These are phyloP conservation scores for Camelus bactrianus DNA, from an alignment of 2,113 vertebrate genomes.

Conservation along the genomic window DNA sequence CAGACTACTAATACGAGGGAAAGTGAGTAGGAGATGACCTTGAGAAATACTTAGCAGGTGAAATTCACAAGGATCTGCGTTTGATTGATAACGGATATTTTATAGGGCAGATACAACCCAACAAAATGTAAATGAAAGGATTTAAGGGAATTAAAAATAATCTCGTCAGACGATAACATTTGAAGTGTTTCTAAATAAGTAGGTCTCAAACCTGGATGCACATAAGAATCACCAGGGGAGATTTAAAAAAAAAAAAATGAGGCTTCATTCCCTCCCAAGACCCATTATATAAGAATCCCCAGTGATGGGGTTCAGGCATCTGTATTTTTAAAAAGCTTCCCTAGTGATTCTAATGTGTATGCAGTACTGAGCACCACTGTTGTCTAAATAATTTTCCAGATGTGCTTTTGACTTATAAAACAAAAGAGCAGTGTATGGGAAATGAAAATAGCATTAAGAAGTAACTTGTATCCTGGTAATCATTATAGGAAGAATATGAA, in stretches of 20 bases:
- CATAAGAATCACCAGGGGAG: slow-evolving; percentile 21
- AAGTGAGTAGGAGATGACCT: not conserved
- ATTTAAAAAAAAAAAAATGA: not conserved
- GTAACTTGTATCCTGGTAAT: not conserved
- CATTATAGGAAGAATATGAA: not conserved
- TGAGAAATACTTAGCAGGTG: not conserved
- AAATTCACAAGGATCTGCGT: not conserved
- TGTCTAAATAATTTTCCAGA: slow-evolving; percentile 57
- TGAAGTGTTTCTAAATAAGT: slow-evolving; percentile 26
- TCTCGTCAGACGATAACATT: not conserved
- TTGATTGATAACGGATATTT: not conserved
- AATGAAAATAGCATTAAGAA: slow-evolving; percentile 13
- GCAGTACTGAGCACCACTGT: slow-evolving; percentile 12
- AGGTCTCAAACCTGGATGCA: slow-evolving; percentile 27
- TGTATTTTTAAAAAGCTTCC: slow-evolving; percentile 53
- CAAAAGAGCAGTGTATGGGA: not conserved
- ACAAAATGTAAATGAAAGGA: not conserved
- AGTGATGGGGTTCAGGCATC: not conserved
- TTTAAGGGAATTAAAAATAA: slow-evolving; percentile 20
- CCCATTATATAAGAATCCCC: slow-evolving; percentile 69
- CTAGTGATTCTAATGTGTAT: slow-evolving; percentile 38
- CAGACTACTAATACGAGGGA: not conserved
- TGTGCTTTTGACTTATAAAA: slow-evolving; percentile 62
- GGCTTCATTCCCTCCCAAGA: slow-evolving; percentile 4
- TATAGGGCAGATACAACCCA: not conserved